Percentiles rank a stretch among this genome's conserved stretches.
Evolutionary conservation across 2,888 invertebrate genomes (phyloP).

Genomic region (Callosobruchus maculatus): DNA sequence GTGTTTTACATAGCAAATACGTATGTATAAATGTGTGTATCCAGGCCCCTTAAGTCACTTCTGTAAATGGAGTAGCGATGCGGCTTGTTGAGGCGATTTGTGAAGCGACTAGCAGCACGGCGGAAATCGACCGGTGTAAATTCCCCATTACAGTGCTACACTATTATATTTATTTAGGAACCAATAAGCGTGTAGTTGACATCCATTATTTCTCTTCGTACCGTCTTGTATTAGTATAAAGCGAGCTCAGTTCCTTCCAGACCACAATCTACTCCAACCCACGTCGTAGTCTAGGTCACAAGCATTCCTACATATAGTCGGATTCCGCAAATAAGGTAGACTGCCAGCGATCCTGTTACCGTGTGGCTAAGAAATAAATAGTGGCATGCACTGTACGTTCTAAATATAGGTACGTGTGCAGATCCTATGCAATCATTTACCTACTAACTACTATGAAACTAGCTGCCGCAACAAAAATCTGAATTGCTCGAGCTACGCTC

Average conservation of each 20-base stretch:
- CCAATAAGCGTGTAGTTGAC: too few species aligned
- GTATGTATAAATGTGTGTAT: too few species aligned
- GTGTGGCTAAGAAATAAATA: background rate
- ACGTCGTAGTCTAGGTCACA: background rate
- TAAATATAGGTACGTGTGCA: background rate
- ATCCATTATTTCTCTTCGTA: background rate
- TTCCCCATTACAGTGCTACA: too few species aligned
- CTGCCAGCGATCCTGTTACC: background rate
- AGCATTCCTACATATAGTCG: background rate
- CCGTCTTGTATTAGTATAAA: background rate
- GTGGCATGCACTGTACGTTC: background rate
- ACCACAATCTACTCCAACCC: background rate
- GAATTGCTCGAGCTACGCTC: background rate
- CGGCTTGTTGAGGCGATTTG: too few species aligned
- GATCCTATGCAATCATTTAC: background rate
- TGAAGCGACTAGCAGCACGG: too few species aligned
- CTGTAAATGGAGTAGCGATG: too few species aligned
- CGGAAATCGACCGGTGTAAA: too few species aligned
- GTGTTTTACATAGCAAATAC: too few species aligned
- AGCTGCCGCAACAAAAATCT: background rate
- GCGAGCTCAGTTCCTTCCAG: background rate
- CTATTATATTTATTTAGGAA: too few species aligned
- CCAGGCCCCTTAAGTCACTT: too few species aligned
- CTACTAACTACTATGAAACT: background rate
- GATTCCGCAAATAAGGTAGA: background rate